Conservation (phyloP, 2,888 invertebrate genomes). For the Meteorus cinctellus region DNA sequence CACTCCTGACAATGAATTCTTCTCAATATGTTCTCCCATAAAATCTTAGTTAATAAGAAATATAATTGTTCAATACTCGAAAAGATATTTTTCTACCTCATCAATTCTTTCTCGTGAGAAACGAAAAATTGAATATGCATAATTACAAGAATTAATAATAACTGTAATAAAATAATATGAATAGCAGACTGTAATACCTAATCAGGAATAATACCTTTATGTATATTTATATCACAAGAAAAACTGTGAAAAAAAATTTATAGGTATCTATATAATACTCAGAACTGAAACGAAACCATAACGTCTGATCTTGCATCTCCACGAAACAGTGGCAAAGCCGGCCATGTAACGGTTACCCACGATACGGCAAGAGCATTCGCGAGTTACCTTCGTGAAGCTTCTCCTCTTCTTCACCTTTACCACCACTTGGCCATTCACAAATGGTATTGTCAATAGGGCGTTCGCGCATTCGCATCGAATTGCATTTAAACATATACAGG, state of each 20-base stretch:
- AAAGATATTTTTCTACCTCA: background rate
- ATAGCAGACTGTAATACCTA: background rate
- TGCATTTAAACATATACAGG: conserved; percentile 21
- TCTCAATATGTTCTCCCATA: too few species aligned
- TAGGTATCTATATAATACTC: background rate
- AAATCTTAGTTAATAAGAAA: too few species aligned
- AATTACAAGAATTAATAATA: too few species aligned
- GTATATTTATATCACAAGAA: background rate
- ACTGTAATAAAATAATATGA: background rate
- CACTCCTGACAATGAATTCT: too few species aligned
- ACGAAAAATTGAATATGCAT: background rate
- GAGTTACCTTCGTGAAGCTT: conserved; percentile 29
- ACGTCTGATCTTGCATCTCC: conserved; percentile 46
- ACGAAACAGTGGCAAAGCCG: conserved; percentile 64
- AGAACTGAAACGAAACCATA: conserved; percentile 32
- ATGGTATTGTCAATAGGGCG: conserved; percentile 55
- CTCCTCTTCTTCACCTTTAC: conserved; percentile 25
- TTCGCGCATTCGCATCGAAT: conserved; percentile 32
- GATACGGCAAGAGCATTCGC: conserved; percentile 25
- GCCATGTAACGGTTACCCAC: conserved; percentile 67
- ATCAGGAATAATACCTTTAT: background rate
- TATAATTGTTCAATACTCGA: background rate
- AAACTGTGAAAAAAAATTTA: conserved; percentile 15
- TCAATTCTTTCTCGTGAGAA: background rate
- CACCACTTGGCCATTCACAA: conserved; percentile 50